phyloP scores from a whole-genome alignment of 2,797 vertebrate genomes.

The Girardinus metallicus region DNA sequence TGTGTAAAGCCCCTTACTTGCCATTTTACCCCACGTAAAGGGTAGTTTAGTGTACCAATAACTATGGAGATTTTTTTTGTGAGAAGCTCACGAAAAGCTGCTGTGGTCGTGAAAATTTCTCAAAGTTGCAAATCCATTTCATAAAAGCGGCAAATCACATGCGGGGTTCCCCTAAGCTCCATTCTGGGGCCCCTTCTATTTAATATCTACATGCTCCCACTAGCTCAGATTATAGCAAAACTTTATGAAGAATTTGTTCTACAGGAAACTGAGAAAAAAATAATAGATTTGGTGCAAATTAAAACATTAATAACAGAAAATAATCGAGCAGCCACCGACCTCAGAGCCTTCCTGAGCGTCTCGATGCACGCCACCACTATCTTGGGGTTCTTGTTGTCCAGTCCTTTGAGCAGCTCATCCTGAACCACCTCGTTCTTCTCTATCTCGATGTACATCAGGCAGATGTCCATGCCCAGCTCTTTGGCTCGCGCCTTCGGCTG shows the following conservation, averaged over 20 bases:
- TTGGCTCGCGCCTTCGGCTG: constrained; percentile 98
- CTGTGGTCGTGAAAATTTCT: background rate
- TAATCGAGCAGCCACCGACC: constrained; percentile 70
- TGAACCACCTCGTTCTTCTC: constrained; percentile 94
- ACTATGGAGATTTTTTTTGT: background rate
- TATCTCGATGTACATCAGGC: constrained; percentile 95
- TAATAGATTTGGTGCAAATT: background rate
- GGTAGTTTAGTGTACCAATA: background rate
- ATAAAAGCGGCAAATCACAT: background rate
- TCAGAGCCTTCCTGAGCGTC: constrained; percentile 89
- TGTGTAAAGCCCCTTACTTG: background rate
- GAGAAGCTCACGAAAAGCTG: background rate
- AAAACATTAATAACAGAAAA: background rate
- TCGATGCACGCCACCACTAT: constrained; percentile 93
- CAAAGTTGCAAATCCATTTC: background rate
- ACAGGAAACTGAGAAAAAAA: background rate
- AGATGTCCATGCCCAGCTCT: constrained; percentile 93
- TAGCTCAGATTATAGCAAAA: background rate
- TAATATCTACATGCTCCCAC: background rate
- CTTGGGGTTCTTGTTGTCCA: constrained; percentile 98
- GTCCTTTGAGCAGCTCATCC: constrained; percentile 94
- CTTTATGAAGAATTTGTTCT: background rate
- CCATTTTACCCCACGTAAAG: background rate
- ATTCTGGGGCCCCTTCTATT: background rate
- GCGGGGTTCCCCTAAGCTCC: background rate